phyloP scores from a whole-genome alignment of 1,140 invertebrate genomes.

The Drosophila funebris region DNA sequence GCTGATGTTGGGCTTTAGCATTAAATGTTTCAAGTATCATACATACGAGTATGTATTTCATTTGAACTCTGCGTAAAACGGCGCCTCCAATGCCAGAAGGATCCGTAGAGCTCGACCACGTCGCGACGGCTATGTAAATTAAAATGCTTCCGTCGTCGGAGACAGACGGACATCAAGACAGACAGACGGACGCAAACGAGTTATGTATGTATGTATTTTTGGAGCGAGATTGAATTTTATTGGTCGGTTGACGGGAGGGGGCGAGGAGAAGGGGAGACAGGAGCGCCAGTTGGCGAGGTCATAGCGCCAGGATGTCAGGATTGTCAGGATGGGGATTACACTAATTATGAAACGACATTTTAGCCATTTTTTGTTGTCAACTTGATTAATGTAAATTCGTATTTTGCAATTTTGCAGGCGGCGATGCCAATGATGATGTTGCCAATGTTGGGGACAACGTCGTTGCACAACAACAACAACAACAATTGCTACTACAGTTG shows the following conservation, averaged over 20 bases:
- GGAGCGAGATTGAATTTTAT: conserved; percentile 69
- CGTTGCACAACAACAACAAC: conserved; percentile 32
- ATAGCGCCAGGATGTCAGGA: conserved; percentile 52
- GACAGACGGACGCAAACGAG: background rate
- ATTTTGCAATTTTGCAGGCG: conserved; percentile 37
- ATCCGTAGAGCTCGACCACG: conserved; percentile 32
- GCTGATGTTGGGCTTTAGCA: conserved; percentile 38
- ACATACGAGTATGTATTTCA: conserved; percentile 53
- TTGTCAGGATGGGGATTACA: conserved; percentile 72
- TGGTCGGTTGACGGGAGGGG: conserved; percentile 8
- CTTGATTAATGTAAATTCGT: conserved; percentile 60
- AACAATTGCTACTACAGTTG: background rate
- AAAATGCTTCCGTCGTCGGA: conserved; percentile 66
- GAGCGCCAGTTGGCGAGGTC: conserved; percentile 17
- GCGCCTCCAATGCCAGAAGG: conserved; percentile 23
- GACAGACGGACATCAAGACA: conserved; percentile 2
- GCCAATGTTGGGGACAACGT: conserved; percentile 28
- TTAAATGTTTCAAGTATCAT: conserved; percentile 75
- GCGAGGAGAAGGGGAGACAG: no score
- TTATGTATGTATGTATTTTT: background rate
- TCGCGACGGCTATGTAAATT: conserved; percentile 67
- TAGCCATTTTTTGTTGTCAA: conserved; percentile 64
- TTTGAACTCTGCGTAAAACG: conserved; percentile 37
- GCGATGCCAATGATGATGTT: conserved; percentile 59
- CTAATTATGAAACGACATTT: conserved; percentile 75